A percentile compares a stretch with the other conserved stretches of the same genome.
Evolutionary conservation across 2,113 vertebrate species (phyloP).

Genomic region (Onychostoma macrolepis): DNA sequence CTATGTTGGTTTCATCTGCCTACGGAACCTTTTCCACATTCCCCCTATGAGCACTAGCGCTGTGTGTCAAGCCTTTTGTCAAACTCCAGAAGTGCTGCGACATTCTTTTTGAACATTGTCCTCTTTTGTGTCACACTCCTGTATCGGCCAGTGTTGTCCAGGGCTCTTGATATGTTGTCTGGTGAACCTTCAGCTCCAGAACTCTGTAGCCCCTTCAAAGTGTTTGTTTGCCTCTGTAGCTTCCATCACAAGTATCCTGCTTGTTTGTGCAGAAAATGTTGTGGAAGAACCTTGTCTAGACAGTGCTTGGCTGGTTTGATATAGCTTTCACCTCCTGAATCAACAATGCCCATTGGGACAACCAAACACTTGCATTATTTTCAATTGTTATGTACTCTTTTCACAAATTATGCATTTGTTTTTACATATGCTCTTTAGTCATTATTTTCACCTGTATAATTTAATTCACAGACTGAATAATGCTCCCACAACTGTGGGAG

Average conservation of each 20-base stretch:
- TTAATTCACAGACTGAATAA: not conserved
- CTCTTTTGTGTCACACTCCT: not conserved
- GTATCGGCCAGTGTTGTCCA: not conserved
- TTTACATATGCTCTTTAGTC: not conserved
- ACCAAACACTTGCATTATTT: not conserved
- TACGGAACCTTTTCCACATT: not conserved
- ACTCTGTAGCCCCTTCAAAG: not conserved
- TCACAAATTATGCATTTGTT: not conserved
- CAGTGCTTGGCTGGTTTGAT: not conserved
- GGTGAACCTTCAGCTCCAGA: conserved; percentile 9
- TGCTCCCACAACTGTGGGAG: not conserved
- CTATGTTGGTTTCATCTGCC: not conserved
- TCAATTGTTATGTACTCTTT: not conserved
- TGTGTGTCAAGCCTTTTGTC: not conserved
- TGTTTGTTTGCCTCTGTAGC: not conserved
- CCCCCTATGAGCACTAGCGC: not conserved
- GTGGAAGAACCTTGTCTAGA: not conserved
- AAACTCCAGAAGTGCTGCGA: conserved; percentile 13
- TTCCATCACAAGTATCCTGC: not conserved
- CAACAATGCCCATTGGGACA: not conserved
- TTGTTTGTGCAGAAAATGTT: conserved; percentile 5
- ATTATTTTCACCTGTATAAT: not conserved
- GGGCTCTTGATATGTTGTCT: not conserved
- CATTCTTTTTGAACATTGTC: conserved; percentile 5
- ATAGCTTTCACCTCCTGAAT: not conserved